phyloP scores from a whole-genome alignment of 1,140 invertebrate genomes.

The Aradophagus sp. region DNA sequence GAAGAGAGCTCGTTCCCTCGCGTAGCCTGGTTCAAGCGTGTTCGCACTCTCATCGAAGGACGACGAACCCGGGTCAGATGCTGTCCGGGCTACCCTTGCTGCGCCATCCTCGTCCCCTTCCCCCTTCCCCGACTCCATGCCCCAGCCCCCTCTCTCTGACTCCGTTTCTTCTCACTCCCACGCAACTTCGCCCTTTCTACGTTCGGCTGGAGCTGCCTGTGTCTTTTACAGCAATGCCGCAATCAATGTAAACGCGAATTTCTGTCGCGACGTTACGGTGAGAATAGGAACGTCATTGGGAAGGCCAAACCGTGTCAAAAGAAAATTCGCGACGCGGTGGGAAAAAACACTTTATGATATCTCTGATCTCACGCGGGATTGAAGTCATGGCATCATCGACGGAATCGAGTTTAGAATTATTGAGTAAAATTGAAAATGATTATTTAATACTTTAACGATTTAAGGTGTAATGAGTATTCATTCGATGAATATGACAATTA shows the following conservation, averaged over 20 bases:
- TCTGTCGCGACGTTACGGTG: constrained; percentile 11
- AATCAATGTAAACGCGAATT: constrained; percentile 37
- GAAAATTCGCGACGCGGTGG: too few species aligned
- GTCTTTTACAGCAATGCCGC: constrained; percentile 24
- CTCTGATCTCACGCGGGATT: too few species aligned
- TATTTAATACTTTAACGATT: too few species aligned
- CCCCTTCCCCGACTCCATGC: background rate
- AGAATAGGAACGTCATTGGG: constrained; percentile 38
- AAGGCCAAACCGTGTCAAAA: constrained; percentile 15
- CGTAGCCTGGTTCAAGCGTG: constrained; percentile 49
- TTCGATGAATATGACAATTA: too few species aligned
- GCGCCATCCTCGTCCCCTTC: constrained; percentile 16
- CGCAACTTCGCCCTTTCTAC: constrained; percentile 35
- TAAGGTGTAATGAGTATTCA: too few species aligned
- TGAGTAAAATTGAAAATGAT: too few species aligned
- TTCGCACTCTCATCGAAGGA: constrained; percentile 51
- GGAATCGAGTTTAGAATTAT: too few species aligned
- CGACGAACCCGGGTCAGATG: constrained; percentile 52
- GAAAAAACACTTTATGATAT: too few species aligned
- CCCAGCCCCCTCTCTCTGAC: too few species aligned
- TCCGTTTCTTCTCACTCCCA: constrained; percentile 12
- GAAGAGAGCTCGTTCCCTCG: constrained; percentile 46
- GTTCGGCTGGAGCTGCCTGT: constrained; percentile 15
- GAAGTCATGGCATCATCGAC: too few species aligned
- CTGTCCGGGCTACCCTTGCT: constrained; percentile 48